Conservation (phyloP, 92 coral and sea anemone species). For the Zoanthus sociatus region DNA sequence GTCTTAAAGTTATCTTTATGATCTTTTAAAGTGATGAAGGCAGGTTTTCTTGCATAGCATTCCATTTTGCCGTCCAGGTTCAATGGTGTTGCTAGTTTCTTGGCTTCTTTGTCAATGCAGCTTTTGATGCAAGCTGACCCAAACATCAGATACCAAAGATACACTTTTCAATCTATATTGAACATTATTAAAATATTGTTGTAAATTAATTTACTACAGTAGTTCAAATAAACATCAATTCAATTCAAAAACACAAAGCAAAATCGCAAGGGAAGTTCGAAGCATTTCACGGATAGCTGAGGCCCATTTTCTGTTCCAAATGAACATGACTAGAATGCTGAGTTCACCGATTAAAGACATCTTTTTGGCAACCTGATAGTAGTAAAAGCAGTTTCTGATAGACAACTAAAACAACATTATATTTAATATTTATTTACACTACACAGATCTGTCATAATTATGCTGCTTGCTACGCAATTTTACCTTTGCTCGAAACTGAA, state of each 20-base stretch:
- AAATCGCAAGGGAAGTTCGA: constrained; percentile 19
- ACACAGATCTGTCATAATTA: constrained; percentile 18
- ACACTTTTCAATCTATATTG: constrained; percentile 25
- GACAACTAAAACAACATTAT: constrained; percentile 32
- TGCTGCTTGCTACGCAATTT: constrained; percentile 35
- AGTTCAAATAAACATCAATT: constrained; percentile 21
- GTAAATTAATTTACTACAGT: constrained; percentile 22
- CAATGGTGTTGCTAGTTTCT: no score
- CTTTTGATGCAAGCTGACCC: no score
- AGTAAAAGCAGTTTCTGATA: constrained; percentile 33
- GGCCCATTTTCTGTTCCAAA: constrained; percentile 27
- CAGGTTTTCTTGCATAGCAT: no score
- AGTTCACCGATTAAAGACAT: constrained; percentile 33
- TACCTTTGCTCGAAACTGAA: constrained; percentile 33
- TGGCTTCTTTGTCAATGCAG: no score
- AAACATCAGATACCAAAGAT: no score
- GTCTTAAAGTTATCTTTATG: no score
- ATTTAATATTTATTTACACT: constrained; percentile 24
- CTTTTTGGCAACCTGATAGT: constrained; percentile 26
- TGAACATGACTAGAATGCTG: constrained; percentile 13
- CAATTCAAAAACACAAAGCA: constrained; percentile 26
- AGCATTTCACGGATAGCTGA: constrained; percentile 28
- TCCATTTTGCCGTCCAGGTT: no score
- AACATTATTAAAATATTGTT: constrained; percentile 26
- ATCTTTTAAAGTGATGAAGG: no score